These are phyloP conservation scores for Drosophila algonquin DNA, from an alignment of 2,888 invertebrate genomes.

Conservation along the genomic window DNA sequence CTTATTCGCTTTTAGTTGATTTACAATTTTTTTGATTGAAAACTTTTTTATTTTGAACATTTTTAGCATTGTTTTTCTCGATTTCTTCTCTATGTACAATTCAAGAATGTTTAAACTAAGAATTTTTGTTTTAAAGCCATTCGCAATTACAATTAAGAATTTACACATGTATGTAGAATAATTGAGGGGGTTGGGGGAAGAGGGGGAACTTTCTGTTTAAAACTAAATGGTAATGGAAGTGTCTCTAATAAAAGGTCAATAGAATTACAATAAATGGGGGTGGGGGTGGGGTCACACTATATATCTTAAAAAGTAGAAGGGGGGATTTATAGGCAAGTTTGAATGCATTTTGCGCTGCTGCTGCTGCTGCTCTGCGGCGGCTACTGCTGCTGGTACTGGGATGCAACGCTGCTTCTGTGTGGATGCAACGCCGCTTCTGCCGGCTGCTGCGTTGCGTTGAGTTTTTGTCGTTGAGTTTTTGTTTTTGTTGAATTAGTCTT, in stretches of 20 bases:
- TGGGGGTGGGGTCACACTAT: background rate
- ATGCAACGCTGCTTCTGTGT: conserved; percentile 1
- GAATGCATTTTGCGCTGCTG: conserved; percentile 73
- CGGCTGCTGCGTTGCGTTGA: conserved; percentile 36
- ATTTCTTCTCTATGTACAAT: conserved; percentile 64
- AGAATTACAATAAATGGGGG: conserved; percentile 35
- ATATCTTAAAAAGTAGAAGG: conserved; percentile 39
- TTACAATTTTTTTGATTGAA: conserved; percentile 30
- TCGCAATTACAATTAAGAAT: conserved; percentile 45
- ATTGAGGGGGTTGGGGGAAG: background rate
- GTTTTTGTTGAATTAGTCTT: conserved; percentile 71
- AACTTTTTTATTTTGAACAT: conserved; percentile 51
- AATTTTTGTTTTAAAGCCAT: conserved; percentile 70
- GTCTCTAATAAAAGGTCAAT: conserved; percentile 46
- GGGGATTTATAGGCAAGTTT: conserved; percentile 64
- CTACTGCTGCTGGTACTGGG: conserved; percentile 7
- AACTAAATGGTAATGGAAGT: conserved; percentile 74
- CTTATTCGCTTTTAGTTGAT: conserved; percentile 30
- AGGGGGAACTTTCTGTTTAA: background rate
- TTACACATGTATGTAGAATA: conserved; percentile 36
- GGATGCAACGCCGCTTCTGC: conserved; percentile 45
- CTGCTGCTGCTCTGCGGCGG: conserved; percentile 52
- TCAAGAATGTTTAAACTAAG: conserved; percentile 69
- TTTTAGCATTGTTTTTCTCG: conserved; percentile 28
- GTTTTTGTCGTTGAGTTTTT: conserved; percentile 50